Evolutionary conservation across 2,797 vertebrate species (phyloP).

Genomic region (Moxostoma hubbsi): DNA sequence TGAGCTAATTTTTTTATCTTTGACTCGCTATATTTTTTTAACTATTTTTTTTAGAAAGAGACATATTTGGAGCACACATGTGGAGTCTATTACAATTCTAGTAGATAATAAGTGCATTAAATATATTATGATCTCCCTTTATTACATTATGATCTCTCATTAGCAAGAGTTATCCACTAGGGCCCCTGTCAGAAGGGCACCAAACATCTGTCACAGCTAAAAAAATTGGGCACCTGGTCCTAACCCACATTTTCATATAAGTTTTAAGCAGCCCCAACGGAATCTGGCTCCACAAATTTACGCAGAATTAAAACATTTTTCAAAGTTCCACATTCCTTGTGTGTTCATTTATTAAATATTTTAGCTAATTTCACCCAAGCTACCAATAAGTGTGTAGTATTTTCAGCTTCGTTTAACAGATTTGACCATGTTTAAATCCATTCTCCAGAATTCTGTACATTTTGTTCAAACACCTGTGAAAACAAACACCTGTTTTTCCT

Average conservation of each 20-base stretch:
- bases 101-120: conserved; percentile 34
- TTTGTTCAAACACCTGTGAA: too few species aligned
- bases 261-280: not conserved
- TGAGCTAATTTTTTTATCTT: too few species aligned
- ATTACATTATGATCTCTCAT: conserved; percentile 11
- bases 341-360: not conserved
- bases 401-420: too few species aligned
- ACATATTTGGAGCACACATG: not conserved
- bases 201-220: not conserved
- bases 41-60: not conserved
- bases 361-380: not conserved
- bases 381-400: not conserved
- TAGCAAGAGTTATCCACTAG: conserved; percentile 3
- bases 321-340: not conserved
- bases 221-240: not conserved
- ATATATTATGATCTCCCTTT: conserved; percentile 32
- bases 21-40: not conserved
- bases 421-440: too few species aligned
- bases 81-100: conserved; percentile 8
- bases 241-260: not conserved
- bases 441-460: not conserved
- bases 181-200: not conserved
- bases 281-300: not conserved
- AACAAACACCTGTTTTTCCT: too few species aligned
- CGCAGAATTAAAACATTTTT: not conserved